phyloP scores from a whole-genome alignment of 1,140 invertebrate genomes.

The Asbolus verrucosus region DNA sequence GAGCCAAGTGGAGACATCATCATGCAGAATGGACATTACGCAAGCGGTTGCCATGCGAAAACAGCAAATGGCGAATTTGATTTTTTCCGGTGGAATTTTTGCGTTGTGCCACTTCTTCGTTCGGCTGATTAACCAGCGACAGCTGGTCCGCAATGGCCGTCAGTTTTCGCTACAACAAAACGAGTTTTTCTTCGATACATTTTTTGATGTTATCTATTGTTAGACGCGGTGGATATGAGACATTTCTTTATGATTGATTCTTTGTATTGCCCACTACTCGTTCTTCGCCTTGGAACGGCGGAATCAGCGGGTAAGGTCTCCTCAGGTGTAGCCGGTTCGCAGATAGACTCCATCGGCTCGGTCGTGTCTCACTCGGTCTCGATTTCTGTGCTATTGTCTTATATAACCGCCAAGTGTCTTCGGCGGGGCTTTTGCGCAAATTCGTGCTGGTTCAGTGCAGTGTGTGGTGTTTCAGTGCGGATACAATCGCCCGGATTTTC shows the following conservation, averaged over 20 bases:
- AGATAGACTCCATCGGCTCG: conserved; percentile 9
- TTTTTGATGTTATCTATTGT: too few species aligned
- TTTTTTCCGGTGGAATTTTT: too few species aligned
- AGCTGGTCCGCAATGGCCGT: too few species aligned
- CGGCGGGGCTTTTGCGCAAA: background rate
- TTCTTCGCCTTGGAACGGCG: conserved; percentile 30
- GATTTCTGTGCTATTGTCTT: conserved; percentile 3
- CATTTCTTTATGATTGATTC: conserved; percentile 30
- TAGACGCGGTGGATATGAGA: too few species aligned
- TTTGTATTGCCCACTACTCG: conserved; percentile 36
- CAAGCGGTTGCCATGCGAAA: too few species aligned
- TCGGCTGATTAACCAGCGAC: too few species aligned
- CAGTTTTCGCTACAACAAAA: too few species aligned
- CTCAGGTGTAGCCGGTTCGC: conserved; percentile 31
- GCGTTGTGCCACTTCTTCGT: background rate
- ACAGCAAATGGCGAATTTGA: too few species aligned
- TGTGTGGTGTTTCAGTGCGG: background rate
- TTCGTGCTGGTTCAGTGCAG: background rate
- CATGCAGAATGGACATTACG: background rate
- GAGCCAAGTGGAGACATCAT: background rate
- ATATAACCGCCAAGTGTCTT: background rate
- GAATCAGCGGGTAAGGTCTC: conserved; percentile 18
- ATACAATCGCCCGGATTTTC: background rate
- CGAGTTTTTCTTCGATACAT: background rate
- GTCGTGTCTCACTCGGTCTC: conserved; percentile 25